Percentiles rank a stretch among this genome's conserved stretches.
Evolutionary conservation across 2,113 vertebrate genomes (phyloP).

Genomic region (Thunnus thynnus): DNA sequence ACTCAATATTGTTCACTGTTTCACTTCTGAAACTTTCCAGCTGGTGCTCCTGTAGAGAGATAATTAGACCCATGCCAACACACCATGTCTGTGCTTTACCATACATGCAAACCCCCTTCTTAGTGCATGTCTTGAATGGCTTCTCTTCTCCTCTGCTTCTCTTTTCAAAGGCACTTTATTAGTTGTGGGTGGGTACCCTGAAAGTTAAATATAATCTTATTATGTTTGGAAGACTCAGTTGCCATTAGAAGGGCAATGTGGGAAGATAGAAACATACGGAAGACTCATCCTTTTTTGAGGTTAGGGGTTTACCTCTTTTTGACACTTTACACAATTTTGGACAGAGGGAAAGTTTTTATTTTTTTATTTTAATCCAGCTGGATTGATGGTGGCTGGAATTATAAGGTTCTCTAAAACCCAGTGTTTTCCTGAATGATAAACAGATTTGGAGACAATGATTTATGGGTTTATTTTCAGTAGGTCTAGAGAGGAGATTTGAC

Average conservation of each 20-base stretch:
- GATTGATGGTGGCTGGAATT: background rate
- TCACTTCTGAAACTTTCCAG: constrained; percentile 38
- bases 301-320: constrained; percentile 22
- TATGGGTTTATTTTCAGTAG: background rate
- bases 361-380: background rate
- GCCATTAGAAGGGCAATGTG: constrained; percentile 3
- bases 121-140: background rate
- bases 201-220: constrained; percentile 28
- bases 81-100: constrained; percentile 11
- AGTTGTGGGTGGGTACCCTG: constrained; percentile 35
- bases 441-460: constrained; percentile 1
- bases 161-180: constrained; percentile 33
- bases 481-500: background rate
- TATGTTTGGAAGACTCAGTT: constrained; percentile 37
- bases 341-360: background rate
- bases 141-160: background rate
- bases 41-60: constrained; percentile 29
- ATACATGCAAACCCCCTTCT: constrained; percentile 9
- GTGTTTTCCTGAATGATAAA: background rate
- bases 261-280: constrained; percentile 10
- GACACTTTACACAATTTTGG: background rate
- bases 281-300: constrained; percentile 8
- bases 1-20: constrained; percentile 7
- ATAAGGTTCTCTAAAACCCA: background rate
- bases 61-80: constrained; percentile 37